These are phyloP conservation scores for Therioaphis trifolii DNA, from an alignment of 2,888 invertebrate genomes.

Conservation along the genomic window DNA sequence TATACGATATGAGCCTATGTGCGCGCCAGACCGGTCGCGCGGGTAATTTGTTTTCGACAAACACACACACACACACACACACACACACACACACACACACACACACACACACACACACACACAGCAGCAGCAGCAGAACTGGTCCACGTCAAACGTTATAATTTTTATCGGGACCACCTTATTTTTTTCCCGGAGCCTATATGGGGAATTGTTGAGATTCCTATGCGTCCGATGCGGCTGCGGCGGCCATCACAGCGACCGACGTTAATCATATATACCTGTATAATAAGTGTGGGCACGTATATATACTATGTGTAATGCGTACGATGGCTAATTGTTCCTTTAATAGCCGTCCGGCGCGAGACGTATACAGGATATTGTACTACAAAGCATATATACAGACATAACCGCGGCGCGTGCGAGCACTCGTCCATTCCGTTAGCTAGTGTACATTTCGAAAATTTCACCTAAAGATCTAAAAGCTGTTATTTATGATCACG, in stretches of 20 bases:
- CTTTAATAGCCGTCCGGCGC: constrained; percentile 7
- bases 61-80: background rate
- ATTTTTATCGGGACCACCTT: constrained; percentile 61
- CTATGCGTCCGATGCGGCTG: constrained; percentile 37
- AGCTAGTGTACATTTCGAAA: too few species aligned
- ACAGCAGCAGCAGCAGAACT: constrained; percentile 21
- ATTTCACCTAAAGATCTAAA: too few species aligned
- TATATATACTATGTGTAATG: background rate
- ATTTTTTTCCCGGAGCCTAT: constrained; percentile 37
- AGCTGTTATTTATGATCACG: too few species aligned
- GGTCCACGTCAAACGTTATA: constrained; percentile 62
- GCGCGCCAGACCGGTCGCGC: constrained; percentile 49
- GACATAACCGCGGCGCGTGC: background rate
- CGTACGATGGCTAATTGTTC: constrained; percentile 18
- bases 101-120: background rate
- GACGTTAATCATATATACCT: constrained; percentile 8
- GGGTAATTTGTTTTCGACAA: constrained; percentile 61
- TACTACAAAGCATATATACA: background rate
- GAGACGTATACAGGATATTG: background rate
- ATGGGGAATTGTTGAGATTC: constrained; percentile 53
- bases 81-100: background rate
- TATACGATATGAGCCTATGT: background rate
- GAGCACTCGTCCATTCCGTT: background rate
- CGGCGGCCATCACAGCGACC: constrained; percentile 12
- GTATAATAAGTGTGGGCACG: background rate